Percentiles rank a stretch among this genome's conserved stretches.
These are phyloP conservation scores for Ryuthela nishihirai DNA, from an alignment of 2,888 invertebrate species.

Conservation along the genomic window DNA sequence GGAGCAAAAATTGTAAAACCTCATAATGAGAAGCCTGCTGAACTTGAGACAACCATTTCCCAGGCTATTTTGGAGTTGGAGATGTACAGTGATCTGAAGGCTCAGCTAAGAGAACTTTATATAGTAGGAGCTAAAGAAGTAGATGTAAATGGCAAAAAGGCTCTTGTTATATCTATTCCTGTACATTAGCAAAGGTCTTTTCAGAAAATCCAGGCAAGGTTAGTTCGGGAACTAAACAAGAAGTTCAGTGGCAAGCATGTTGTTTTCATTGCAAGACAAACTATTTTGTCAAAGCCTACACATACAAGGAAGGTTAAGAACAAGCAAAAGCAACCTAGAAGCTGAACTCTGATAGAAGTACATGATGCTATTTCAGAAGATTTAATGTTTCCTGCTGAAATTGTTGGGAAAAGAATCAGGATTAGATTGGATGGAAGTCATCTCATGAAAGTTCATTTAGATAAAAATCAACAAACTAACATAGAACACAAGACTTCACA, in stretches of 20 bases:
- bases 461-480: constrained; percentile 97
- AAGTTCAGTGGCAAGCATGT: constrained; percentile 99
- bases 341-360: constrained; percentile 90
- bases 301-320: constrained; percentile 77
- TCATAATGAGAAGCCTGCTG: constrained; percentile 79
- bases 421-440: constrained; percentile 94
- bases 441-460: constrained; percentile 94
- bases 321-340: constrained; percentile 70
- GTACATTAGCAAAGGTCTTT: too few species aligned
- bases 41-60: constrained; percentile 86
- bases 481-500: constrained; percentile 99
- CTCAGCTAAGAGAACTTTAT: constrained; percentile 89
- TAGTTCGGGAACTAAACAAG: constrained; percentile 98
- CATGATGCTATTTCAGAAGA: constrained; percentile 97
- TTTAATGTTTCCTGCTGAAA: constrained; percentile 97
- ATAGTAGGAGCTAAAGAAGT: constrained; percentile 93
- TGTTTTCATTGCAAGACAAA: constrained; percentile 95
- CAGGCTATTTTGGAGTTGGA: constrained; percentile 86
- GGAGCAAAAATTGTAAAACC: constrained; percentile 50
- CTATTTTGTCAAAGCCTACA: constrained; percentile 96
- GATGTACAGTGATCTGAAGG: constrained; percentile 94
- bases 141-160: constrained; percentile 64
- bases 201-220: constrained; percentile 94
- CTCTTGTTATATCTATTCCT: too few species aligned
- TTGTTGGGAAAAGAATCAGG: constrained; percentile 95